phyloP scores from a whole-genome alignment of 1,140 invertebrate genomes.

The Procambarus clarkii region DNA sequence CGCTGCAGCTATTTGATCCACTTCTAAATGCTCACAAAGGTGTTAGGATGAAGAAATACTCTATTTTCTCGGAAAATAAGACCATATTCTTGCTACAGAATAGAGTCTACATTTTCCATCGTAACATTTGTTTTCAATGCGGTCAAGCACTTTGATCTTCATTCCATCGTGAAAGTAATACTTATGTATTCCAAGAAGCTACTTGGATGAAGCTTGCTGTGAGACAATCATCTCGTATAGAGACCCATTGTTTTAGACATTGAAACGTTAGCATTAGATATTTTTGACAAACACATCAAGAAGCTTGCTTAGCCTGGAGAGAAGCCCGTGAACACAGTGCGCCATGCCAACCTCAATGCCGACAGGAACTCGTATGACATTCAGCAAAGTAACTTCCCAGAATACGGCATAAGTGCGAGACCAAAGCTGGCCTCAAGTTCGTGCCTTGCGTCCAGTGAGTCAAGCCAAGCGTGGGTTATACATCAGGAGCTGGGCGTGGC shows the following conservation, averaged over 20 bases:
- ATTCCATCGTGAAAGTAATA: background rate
- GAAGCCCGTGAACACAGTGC: background rate
- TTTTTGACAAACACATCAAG: no score
- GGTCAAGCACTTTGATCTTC: constrained; percentile 11
- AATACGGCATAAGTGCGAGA: background rate
- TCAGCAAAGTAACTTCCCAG: background rate
- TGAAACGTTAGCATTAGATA: no score
- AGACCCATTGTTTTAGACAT: no score
- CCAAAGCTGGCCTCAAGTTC: background rate
- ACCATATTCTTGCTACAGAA: background rate
- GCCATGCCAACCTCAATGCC: background rate
- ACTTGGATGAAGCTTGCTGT: background rate
- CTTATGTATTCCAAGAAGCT: background rate
- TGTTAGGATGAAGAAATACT: background rate
- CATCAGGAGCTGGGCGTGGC: background rate
- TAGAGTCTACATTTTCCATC: background rate
- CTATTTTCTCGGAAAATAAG: background rate
- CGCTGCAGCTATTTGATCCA: background rate
- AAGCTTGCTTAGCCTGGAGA: no score
- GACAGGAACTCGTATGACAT: background rate
- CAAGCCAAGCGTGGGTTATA: background rate
- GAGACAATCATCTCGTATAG: background rate
- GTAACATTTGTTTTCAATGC: background rate
- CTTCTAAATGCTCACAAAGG: background rate
- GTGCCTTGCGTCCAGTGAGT: background rate